Conservation (phyloP, 1,140 invertebrate genomes). For the Procambarus virginalis region DNA sequence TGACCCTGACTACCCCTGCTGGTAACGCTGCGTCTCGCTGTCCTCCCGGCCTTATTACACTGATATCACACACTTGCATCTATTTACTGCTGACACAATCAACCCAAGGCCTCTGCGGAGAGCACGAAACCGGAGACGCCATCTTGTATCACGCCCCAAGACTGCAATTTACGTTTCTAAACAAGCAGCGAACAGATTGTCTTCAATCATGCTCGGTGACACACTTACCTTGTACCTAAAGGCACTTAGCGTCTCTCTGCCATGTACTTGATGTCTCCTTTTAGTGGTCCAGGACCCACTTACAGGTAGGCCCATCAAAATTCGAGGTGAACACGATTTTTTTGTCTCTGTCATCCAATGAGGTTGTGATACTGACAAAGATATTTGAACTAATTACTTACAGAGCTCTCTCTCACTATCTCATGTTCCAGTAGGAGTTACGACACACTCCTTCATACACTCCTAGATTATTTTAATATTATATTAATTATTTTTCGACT, state of each 20-base stretch:
- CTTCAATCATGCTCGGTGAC: neutral
- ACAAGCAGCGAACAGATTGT: neutral
- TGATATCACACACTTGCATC: neutral
- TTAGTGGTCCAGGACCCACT: neutral
- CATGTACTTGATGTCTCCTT: neutral
- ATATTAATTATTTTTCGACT: too few species aligned
- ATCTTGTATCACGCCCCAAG: neutral
- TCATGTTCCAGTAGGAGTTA: neutral
- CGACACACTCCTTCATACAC: neutral
- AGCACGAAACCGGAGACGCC: neutral
- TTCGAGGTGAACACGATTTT: neutral
- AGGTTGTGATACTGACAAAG: neutral
- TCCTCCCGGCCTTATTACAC: neutral
- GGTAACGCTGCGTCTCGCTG: neutral
- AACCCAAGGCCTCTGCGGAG: neutral
- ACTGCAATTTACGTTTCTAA: neutral
- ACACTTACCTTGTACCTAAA: neutral
- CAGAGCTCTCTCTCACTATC: neutral
- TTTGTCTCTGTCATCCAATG: neutral
- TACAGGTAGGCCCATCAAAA: neutral
- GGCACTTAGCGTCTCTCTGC: neutral
- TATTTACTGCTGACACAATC: neutral
- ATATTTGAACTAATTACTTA: neutral
- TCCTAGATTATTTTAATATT: neutral
- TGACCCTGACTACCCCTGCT: neutral